Base-by-base conservation (phyloP, 2,113 vertebrate genomes). In the Dolichotis patagonum region DNA sequence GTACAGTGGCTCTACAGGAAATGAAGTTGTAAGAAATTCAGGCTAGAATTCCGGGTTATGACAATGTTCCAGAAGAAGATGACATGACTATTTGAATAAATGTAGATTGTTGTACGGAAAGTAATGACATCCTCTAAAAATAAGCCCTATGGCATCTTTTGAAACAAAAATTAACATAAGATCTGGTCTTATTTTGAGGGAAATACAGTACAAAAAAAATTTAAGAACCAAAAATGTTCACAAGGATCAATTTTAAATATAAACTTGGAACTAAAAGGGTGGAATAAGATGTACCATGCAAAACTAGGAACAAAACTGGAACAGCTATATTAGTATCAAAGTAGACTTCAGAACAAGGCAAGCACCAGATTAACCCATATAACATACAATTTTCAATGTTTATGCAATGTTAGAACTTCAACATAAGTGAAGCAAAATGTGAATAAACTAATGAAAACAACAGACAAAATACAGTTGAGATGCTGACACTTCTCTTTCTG, bases 251-350 rank as follows among this genome's bases (percentile, higher is more conserved):
- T 19, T 90, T 58, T 54, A 94, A 90, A 94, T 71, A 54, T n/a
- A 85, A 95, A 80, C n/a, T 95, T 60, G 94, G 20, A 81, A 92
- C 81, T n/a, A 85, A 96, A 96, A 87, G 56, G 35, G 41, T 75
- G 8, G 13, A 93, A 77, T 85, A 91, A 80, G 35, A 88, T 54
- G 16, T 24, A 88, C 20, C 52, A 65, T 14, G 32, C 8, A 89
- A 95, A 97, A 89, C 49, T 43, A 93, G 85, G 78, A 95, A 93
- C 63, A 92, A 86, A 92, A 92, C 20, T n/a, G 11, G 46, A 69
- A 46, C 16, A 43, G n/a, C 11, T 91, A 49, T 62, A 84, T 54
- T 85, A 94, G 60, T 43, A 75, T 56, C 63, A 80, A 92, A 82
- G 52, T 12, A 62, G 67, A 80, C n/a, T 78, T 91, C 43, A 96